Conservation (phyloP, 2,797 vertebrate species). For the Echeneis naucrates region DNA sequence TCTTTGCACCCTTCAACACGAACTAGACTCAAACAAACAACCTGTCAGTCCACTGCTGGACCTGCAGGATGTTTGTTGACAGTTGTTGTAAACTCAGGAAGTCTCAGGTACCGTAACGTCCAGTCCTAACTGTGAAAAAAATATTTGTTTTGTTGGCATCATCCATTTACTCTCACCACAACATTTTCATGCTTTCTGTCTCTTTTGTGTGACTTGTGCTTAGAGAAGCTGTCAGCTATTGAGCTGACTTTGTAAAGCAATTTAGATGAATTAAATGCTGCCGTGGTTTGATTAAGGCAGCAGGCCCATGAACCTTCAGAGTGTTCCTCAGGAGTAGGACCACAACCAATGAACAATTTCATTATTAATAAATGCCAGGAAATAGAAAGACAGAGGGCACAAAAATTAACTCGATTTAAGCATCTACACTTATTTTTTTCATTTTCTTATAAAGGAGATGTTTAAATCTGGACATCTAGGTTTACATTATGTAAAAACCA, state of each 20-base stretch:
- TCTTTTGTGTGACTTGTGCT: background rate
- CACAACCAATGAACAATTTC: background rate
- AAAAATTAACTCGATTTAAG: no score
- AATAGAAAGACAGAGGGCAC: no score
- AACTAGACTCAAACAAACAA: slow-evolving; percentile 15
- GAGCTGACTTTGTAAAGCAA: background rate
- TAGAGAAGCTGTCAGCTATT: background rate
- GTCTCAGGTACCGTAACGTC: background rate
- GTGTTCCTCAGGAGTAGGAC: background rate
- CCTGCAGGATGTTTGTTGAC: background rate
- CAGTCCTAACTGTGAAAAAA: background rate
- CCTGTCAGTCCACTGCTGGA: slow-evolving; percentile 5
- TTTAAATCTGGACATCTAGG: slow-evolving; percentile 25
- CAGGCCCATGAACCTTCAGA: no score
- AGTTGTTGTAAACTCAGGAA: background rate
- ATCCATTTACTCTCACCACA: slow-evolving; percentile 3
- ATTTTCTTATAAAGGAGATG: background rate
- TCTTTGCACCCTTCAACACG: background rate
- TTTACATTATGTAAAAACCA: slow-evolving; percentile 32
- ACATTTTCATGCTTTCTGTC: slow-evolving; percentile 5
- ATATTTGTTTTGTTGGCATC: background rate
- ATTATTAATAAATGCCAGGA: background rate
- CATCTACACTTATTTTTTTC: no score
- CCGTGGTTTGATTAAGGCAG: background rate
- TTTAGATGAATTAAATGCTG: background rate